phyloP scores from a whole-genome alignment of 1,140 invertebrate genomes.

The Forficula auricularia region DNA sequence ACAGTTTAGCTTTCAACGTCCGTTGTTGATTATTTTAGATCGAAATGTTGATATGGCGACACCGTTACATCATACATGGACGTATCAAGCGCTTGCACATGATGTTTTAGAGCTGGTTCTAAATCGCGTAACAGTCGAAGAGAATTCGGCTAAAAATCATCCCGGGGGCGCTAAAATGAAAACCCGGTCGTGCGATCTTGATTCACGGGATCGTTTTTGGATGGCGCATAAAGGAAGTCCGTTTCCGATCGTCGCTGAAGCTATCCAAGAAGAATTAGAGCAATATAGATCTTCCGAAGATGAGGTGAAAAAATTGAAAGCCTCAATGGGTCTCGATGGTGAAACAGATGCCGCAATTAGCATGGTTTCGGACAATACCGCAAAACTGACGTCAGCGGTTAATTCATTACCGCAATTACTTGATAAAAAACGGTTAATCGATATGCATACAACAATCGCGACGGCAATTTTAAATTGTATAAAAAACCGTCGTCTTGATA shows the following conservation, averaged over 20 bases:
- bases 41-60: conserved; percentile 93
- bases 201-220: conserved; percentile 83
- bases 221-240: conserved; percentile 79
- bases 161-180: conserved; percentile 46
- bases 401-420: conserved; percentile 89
- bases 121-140: conserved; percentile 71
- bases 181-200: conserved; percentile 79
- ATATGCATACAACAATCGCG: conserved; percentile 96
- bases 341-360: conserved; percentile 56
- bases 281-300: conserved; percentile 84
- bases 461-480: conserved; percentile 84
- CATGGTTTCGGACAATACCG: conserved; percentile 85
- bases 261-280: conserved; percentile 94
- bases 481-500: conserved; percentile 79
- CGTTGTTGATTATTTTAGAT: conserved; percentile 83
- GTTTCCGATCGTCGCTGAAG: conserved; percentile 93
- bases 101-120: conserved; percentile 83
- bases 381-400: conserved; percentile 81
- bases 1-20: conserved; percentile 78
- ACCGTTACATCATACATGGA: conserved; percentile 97
- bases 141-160: conserved; percentile 24
- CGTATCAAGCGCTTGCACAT: conserved; percentile 92
- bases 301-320: conserved; percentile 88
- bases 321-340: conserved; percentile 71
- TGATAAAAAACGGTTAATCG: conserved; percentile 92